Base-by-base conservation (phyloP, 2,113 vertebrate genomes). In the Dipodomys merriami region DNA sequence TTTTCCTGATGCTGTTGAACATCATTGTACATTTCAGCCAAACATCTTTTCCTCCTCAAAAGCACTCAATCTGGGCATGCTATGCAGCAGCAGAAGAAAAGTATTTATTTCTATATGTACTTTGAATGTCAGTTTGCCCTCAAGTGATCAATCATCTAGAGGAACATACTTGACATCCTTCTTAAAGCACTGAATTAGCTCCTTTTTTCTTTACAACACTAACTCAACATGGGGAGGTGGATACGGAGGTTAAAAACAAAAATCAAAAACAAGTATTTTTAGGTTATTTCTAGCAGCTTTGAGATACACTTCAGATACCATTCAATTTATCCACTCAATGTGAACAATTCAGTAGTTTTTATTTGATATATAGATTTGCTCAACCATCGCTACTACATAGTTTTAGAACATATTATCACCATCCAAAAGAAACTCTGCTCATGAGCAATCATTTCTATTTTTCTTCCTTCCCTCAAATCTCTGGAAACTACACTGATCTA, bases 141-240 rank as follows among this genome's bases (percentile, higher is more conserved):
- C 35, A 88, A 79, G 73, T 29, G 90, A 94, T 22, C 86, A 83
- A 72, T 83, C 80, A 46, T 80, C 83, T 91, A 91, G 89, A 95
- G 62, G 18, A 72, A 80, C 9, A 22, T 72, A 53, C 93, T 94
- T 88, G 84, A 68, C 73, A 57, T 83, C n/a, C 35, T 88, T 86
- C 64, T 79, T 77, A 91, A 57, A 69, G 77, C 30, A 67, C 22
- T 65, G 68, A 53, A 84, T 81, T 90, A 67, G 10, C 69, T 78
- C 30, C 60, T 19, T 91, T 53, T 86, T 53, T 44, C 44, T 83
- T 11, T 68, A 13, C 23, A 33, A 0, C 62, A 16, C 27, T 71
- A 74, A 64, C 71, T 90, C 80, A 79, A 39, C n/a, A 69, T n/a
- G 81, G 67, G 23, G 23, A 86, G 4, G 0, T 19, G 64, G 39